Base-by-base conservation (phyloP, 2,888 invertebrate species). In the Xestia xanthographa region DNA sequence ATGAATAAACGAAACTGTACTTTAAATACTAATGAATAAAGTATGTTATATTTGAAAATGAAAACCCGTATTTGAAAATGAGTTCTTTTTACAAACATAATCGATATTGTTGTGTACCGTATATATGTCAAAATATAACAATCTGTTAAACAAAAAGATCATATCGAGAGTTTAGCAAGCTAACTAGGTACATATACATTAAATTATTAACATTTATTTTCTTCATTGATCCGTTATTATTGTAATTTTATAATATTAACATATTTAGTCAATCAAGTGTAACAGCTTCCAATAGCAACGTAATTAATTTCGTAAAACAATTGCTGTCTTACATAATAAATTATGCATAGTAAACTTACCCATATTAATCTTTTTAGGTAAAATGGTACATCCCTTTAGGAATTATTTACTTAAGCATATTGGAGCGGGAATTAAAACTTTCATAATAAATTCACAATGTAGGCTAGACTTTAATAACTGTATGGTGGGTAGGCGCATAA, bases 341-440 rank as follows among this genome's bases (percentile, higher is more conserved):
- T 87, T 82, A 87, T 83, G 79, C 83, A 83, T 75, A 70, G 20
- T 45, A 60, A 80, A 85, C 79, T 74, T 79, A 72, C 79, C 80
- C 77, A 68, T 75, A 85, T 85, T 86, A 88, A 87, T 88, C 87
- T 87, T 88, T 87, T 85, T 79, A 88, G 87, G 87, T 80, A 76
- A 88, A 87, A 82, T 67, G 70, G 77, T 75, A 77, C 76, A 75
- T 71, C 79, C 81, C 82, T 77, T 65, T 41, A 67, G 69, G 85
- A 80, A 87, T 86, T 85, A 87, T 88, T 88, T 88, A 87, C 87
- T 83, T 83, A 86, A 80, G 69, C 78, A 75, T 83, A 88, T 86
- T 85, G 87, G 76, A 72, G 73, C 69, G 60, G 75, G 88, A 85
- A 83, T 87, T 88, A 83, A 88, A 86, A 87, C 88, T 86, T 86